These are phyloP conservation scores for Julus scanicus DNA, from an alignment of 2,888 invertebrate genomes.

Conservation along the genomic window DNA sequence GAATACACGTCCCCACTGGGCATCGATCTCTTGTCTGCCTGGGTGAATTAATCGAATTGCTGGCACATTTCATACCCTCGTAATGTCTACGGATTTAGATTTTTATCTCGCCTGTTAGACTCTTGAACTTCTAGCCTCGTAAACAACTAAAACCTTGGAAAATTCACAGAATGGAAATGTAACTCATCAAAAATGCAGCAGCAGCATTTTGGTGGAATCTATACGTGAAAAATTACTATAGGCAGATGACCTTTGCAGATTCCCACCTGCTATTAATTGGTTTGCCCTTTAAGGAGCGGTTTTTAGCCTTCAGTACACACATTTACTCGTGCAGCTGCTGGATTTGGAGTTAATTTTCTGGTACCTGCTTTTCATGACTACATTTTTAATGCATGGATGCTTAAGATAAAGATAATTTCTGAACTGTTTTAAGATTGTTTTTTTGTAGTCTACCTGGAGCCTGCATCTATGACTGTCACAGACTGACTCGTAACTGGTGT, in stretches of 20 bases:
- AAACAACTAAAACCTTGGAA: not conserved
- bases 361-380: too few species aligned
- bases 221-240: too few species aligned
- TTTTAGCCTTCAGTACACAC: not conserved
- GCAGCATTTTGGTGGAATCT: not conserved
- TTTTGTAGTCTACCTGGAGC: too few species aligned
- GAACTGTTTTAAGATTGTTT: too few species aligned
- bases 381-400: too few species aligned
- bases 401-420: too few species aligned
- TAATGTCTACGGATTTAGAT: not conserved
- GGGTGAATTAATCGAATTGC: conserved; percentile 1
- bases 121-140: not conserved
- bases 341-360: not conserved
- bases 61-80: not conserved
- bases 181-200: too few species aligned
- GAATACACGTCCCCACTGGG: not conserved
- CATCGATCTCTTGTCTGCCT: not conserved
- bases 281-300: not conserved
- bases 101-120: not conserved
- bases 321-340: not conserved
- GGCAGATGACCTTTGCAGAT: not conserved
- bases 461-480: too few species aligned
- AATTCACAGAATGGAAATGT: too few species aligned
- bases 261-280: conserved; percentile 25
- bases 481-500: too few species aligned